Evolutionary conservation across 1,140 invertebrate genomes (phyloP).

Genomic region (Zaprionus tsacasi): DNA sequence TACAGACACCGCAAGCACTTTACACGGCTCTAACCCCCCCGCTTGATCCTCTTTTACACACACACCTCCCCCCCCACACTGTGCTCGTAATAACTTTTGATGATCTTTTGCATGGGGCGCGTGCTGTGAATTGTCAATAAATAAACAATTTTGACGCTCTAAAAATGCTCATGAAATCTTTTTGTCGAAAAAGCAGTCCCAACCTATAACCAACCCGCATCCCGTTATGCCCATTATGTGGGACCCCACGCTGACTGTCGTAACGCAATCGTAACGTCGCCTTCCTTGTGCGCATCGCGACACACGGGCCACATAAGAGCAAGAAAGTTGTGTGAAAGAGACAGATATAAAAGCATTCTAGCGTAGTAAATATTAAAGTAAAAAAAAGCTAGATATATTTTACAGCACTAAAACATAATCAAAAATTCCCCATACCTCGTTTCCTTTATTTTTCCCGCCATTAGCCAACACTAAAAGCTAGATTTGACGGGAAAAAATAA

Average conservation of each 20-base stretch:
- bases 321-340: neutral
- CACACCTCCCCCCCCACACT: no score
- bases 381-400: no score
- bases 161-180: conserved; percentile 45
- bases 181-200: conserved; percentile 5
- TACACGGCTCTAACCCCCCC: neutral
- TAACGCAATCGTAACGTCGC: conserved; percentile 9
- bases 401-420: no score
- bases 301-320: neutral
- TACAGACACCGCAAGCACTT: conserved; percentile 37
- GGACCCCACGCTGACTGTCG: conserved; percentile 12
- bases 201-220: no score
- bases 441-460: no score
- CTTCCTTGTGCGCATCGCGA: neutral
- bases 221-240: conserved; percentile 22
- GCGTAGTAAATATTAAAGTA: no score
- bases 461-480: no score
- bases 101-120: conserved; percentile 42
- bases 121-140: conserved; percentile 60
- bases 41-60: neutral
- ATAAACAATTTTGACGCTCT: conserved; percentile 54
- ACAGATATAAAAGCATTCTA: neutral
- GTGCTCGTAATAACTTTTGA: conserved; percentile 42
- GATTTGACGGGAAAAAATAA: no score
- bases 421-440: no score